Percentiles rank a stretch among this genome's conserved stretches.
Evolutionary conservation across 2,113 vertebrate species (phyloP).

Genomic region (Toxotes jaculatrix): DNA sequence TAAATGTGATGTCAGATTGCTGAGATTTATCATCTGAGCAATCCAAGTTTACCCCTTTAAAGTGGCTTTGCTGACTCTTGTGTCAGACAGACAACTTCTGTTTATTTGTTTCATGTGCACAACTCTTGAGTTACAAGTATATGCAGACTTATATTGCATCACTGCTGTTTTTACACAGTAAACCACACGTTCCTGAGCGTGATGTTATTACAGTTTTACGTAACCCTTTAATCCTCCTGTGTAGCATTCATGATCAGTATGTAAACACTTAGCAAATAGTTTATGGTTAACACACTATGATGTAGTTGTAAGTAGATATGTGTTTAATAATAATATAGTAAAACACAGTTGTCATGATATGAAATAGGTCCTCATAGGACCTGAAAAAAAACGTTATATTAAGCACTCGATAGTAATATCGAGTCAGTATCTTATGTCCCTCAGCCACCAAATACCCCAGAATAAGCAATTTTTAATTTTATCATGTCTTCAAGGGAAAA

Average conservation of each 20-base stretch:
- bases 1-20: no score
- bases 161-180: neutral
- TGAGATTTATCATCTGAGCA: no score
- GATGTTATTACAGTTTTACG: neutral
- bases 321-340: neutral
- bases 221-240: neutral
- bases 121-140: no score
- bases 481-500: conserved; percentile 16
- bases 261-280: neutral
- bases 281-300: neutral
- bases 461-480: neutral
- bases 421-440: neutral
- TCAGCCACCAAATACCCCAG: neutral
- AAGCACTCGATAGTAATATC: neutral
- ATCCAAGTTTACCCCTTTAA: no score
- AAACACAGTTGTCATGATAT: neutral
- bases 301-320: neutral
- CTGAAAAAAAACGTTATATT: no score
- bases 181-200: neutral
- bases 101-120: neutral
- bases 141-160: neutral
- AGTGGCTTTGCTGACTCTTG: no score
- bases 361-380: neutral
- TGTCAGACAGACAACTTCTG: neutral
- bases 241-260: neutral